Base-by-base conservation (phyloP, 2,888 invertebrate genomes). In the Hirudinaria manillensis region DNA sequence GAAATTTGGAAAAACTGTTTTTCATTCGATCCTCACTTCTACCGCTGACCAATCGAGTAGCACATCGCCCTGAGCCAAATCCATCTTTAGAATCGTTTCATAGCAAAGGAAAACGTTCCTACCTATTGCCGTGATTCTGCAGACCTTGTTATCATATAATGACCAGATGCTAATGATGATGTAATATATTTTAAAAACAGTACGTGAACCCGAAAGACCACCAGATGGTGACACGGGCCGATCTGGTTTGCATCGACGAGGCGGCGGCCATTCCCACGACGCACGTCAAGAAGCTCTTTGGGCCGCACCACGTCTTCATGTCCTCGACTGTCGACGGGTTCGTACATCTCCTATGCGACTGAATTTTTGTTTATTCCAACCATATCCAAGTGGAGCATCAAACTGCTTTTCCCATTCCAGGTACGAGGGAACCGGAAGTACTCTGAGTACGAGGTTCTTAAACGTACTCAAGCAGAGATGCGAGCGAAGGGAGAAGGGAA, bases 211-310 rank as follows among this genome's bases (percentile, higher is more conserved):
- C 99, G 0, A 91, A 91, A 65, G 96, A 98, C 85, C 90, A 91
- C 70, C 90, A 92, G 76, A 90, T 93, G 77, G 87, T 99, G 51
- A 90, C 93, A 13, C 95, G 96, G 78, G 96, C 97, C 0, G 98
- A 99, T 85, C 86, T 99, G 61, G 88, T 99, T 51, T 90, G 99
- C 0, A 96, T 99, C 76, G 99, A 99, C 85, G 99, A 99, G 86
- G 99, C 99, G 1, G 99, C 99, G 0, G 99, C 99, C 10, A 99
- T 99, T 80, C 99, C 99, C 0, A 87, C 99, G 76, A 92, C 93
- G 0, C 89, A 93, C 81, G 96, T 99, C 0, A 92, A 93, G 79
- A 89, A 91, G 1, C 91, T 97, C 85, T 88, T 93, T 76, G 92
- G 92, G 0, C 94, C 96, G 0, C 96, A 96, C 82, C 88, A 98